Conservation (phyloP, 2,888 invertebrate species). For the Psylliodes chrysocephalus region DNA sequence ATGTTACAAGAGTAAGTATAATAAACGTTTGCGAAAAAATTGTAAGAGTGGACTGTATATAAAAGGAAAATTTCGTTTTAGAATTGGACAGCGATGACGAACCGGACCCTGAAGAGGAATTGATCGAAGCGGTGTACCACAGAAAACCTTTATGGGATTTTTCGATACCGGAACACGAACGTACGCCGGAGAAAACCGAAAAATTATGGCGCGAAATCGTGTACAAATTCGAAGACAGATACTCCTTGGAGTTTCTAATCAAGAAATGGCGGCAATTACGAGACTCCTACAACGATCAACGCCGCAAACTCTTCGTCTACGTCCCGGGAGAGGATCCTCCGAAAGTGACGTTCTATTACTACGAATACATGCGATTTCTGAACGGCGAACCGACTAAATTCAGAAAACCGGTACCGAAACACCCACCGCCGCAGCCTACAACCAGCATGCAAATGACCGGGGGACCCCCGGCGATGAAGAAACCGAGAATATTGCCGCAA, state of each 20-base stretch:
- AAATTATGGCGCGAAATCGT: slow-evolving; percentile 4
- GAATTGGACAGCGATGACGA: slow-evolving; percentile 3
- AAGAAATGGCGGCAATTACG: slow-evolving; percentile 9
- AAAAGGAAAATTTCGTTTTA: too few relatives aligned
- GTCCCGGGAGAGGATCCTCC: not conserved
- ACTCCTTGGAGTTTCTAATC: slow-evolving; percentile 7
- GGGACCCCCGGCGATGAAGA: too few relatives aligned
- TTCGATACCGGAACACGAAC: not conserved
- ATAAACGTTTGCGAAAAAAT: not conserved
- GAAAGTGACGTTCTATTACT: not conserved
- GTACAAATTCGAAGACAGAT: slow-evolving; percentile 1
- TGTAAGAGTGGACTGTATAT: too few relatives aligned
- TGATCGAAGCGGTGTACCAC: slow-evolving; percentile 8
- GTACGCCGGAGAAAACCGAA: not conserved
- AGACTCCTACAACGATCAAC: not conserved
- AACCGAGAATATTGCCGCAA: not conserved
- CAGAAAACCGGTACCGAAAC: not conserved
- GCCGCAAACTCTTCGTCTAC: not conserved
- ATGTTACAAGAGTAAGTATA: slow-evolving; percentile 10
- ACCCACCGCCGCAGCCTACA: not conserved
- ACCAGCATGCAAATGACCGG: too few relatives aligned
- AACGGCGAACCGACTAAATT: not conserved
- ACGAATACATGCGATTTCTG: slow-evolving; percentile 8
- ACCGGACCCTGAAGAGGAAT: slow-evolving; percentile 8
- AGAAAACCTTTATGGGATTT: slow-evolving; percentile 14